phyloP scores from a whole-genome alignment of 1,140 invertebrate genomes.

The Drosophila miranda region DNA sequence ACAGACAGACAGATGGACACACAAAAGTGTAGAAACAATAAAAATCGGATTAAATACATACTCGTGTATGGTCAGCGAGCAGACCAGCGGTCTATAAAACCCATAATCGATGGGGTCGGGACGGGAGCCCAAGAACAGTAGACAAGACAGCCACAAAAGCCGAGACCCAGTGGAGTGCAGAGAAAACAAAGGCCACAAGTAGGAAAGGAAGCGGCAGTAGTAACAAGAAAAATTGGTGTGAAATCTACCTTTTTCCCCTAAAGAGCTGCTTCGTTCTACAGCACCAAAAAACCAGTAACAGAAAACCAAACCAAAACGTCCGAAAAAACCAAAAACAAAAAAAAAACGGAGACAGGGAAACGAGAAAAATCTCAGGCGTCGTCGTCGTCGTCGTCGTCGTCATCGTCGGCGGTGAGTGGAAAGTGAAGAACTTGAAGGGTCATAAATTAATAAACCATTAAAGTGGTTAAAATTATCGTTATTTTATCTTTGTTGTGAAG shows the following conservation, averaged over 20 bases:
- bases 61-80: not conserved
- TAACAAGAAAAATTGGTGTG: conserved; percentile 74
- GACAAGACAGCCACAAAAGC: conserved; percentile 19
- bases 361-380: conserved; percentile 63
- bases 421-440: conserved; percentile 82
- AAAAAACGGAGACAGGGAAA: conserved; percentile 27
- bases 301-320: conserved; percentile 25
- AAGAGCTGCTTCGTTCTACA: conserved; percentile 4
- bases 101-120: conserved; percentile 70
- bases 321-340: not conserved
- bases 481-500: conserved; percentile 81
- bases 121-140: conserved; percentile 57
- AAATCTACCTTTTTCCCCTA: conserved; percentile 56
- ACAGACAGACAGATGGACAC: conserved; percentile 18
- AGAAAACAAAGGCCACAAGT: conserved; percentile 25
- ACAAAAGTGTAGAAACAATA: conserved; percentile 80
- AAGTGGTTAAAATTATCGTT: conserved; percentile 82
- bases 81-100: conserved; percentile 62
- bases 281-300: not conserved
- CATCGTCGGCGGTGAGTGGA: conserved; percentile 66
- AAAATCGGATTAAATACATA: conserved; percentile 80
- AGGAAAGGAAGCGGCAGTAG: conserved; percentile 65
- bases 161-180: not conserved
- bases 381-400: conserved; percentile 4
- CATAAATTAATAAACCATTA: conserved; percentile 83